Percentiles rank a stretch among this genome's conserved stretches.
Conservation (phyloP, 1,140 invertebrate species). For the Amphibalanus amphitrite region DNA sequence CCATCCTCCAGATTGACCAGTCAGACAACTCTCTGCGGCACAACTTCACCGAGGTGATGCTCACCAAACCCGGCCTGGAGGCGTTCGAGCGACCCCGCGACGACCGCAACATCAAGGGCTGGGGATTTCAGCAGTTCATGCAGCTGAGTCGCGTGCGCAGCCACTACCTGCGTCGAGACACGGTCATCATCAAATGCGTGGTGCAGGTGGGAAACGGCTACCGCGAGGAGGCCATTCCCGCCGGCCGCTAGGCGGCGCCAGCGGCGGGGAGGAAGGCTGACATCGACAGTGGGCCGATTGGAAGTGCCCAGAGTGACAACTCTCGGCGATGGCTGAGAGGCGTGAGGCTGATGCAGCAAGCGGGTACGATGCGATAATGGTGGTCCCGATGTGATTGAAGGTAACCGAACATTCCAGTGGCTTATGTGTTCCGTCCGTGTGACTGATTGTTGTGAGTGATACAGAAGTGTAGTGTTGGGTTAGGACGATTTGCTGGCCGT, state of each 20-base stretch:
- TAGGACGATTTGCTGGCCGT: too few species aligned
- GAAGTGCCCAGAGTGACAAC: too few species aligned
- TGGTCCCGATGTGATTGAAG: too few species aligned
- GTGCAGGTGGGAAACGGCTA: background rate
- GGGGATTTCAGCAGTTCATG: background rate
- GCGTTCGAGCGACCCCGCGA: conserved; percentile 1
- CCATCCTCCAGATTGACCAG: background rate
- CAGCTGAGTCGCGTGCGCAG: background rate
- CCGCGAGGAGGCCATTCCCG: background rate
- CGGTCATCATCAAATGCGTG: background rate
- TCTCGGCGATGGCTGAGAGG: too few species aligned
- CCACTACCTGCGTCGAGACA: background rate
- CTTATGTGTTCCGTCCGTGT: too few species aligned
- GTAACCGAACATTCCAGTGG: too few species aligned
- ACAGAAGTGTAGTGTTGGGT: too few species aligned
- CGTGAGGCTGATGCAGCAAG: too few species aligned
- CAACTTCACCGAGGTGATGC: conserved; percentile 3
- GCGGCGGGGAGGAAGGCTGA: too few species aligned
- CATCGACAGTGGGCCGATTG: too few species aligned
- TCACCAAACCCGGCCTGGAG: background rate
- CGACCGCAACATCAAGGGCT: conserved; percentile 2
- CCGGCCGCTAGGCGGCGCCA: background rate
- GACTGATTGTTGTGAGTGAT: too few species aligned
- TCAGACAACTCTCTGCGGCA: background rate
- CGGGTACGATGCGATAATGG: too few species aligned